These are phyloP conservation scores for Epinephelus fuscoguttatus DNA, from an alignment of 2,113 vertebrate species.

Conservation along the genomic window DNA sequence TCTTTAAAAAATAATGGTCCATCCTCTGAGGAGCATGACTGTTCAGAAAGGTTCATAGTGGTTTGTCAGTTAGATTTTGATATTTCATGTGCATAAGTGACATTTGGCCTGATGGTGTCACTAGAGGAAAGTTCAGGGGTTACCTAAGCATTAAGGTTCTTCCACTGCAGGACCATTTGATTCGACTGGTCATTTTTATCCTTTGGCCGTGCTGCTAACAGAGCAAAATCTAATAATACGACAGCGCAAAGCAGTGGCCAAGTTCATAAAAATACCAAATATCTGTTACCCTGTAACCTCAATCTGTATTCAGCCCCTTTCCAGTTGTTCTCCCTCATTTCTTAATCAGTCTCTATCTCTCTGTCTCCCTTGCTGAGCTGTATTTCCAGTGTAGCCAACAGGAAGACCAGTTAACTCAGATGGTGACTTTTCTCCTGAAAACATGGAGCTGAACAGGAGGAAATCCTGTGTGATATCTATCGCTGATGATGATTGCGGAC, in stretches of 20 bases:
- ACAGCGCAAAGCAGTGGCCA: neutral
- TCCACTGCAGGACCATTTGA: neutral
- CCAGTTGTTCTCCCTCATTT: neutral
- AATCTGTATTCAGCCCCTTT: neutral
- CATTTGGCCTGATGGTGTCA: neutral
- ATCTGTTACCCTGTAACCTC: neutral
- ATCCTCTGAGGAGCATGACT: neutral
- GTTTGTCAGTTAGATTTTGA: neutral
- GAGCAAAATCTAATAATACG: neutral
- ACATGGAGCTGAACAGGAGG: conserved; percentile 62
- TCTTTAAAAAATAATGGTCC: neutral
- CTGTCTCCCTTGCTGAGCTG: neutral
- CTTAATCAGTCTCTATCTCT: conserved; percentile 1
- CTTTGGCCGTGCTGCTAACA: neutral
- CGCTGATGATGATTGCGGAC: conserved; percentile 59
- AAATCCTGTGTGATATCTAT: conserved; percentile 79
- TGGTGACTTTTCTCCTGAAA: conserved; percentile 63
- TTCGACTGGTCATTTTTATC: no score
- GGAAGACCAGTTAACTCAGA: conserved; percentile 62
- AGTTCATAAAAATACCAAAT: neutral
- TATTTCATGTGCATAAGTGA: neutral
- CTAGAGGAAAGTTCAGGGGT: conserved; percentile 3
- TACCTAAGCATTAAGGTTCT: neutral
- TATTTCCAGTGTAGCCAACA: conserved; percentile 56
- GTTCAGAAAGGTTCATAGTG: neutral